These are phyloP conservation scores for Caenorhabditis sinica DNA, from an alignment of 2,888 invertebrate species.

Conservation along the genomic window DNA sequence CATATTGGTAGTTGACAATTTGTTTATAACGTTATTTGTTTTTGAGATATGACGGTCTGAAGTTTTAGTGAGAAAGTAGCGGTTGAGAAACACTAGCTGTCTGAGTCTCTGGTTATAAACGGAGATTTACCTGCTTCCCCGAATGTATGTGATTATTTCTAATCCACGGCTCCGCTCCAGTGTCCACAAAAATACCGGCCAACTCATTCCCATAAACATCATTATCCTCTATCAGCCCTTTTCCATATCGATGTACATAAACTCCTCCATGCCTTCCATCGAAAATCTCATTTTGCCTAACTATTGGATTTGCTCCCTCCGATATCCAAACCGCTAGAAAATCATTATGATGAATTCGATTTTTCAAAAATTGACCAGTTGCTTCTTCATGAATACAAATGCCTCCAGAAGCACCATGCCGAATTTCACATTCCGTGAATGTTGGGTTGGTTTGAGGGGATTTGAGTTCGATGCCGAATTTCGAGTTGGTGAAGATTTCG, in stretches of 20 bases:
- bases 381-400: constrained; percentile 98
- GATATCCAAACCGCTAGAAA: constrained; percentile 99
- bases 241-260: constrained; percentile 98
- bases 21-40: background rate
- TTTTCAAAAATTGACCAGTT: constrained; percentile 98
- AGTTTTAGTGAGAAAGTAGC: no score
- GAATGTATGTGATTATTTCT: constrained; percentile 97
- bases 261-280: constrained; percentile 99
- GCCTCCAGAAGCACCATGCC: constrained; percentile 91
- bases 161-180: constrained; percentile 90
- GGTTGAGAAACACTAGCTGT: no score
- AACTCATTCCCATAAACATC: constrained; percentile 96
- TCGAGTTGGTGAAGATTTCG: constrained; percentile 98
- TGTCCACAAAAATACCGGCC: constrained; percentile 90
- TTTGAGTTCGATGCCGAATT: constrained; percentile 98
- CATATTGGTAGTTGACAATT: background rate
- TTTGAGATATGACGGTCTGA: background rate
- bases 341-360: constrained; percentile 98
- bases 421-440: constrained; percentile 98
- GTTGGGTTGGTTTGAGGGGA: constrained; percentile 96
- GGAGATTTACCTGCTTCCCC: constrained; percentile 93
- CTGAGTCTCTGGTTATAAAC: no score
- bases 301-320: constrained; percentile 91
- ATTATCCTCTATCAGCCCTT: constrained; percentile 98
- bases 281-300: constrained; percentile 98